These are phyloP conservation scores for Alca torda DNA, from an alignment of 2,797 vertebrate genomes.

Conservation along the genomic window DNA sequence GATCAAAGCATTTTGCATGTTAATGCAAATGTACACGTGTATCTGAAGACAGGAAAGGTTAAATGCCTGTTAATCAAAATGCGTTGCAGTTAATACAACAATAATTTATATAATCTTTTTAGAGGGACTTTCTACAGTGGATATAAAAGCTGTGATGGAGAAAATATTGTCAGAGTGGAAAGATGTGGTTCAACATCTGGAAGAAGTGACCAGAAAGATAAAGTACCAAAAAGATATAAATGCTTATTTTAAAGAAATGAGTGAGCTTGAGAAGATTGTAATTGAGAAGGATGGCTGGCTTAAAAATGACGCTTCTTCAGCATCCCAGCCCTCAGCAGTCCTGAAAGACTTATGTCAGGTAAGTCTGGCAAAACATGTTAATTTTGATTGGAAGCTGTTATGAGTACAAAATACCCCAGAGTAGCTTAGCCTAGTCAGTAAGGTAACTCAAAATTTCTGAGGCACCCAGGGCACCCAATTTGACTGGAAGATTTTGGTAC, in stretches of 20 bases:
- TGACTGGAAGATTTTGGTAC: neutral
- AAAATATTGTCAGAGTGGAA: slow-evolving; percentile 82
- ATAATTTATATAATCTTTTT: neutral
- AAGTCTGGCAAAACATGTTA: neutral
- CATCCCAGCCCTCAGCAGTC: slow-evolving; percentile 57
- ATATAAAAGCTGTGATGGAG: slow-evolving; percentile 71
- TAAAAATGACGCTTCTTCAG: neutral
- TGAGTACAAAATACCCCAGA: neutral
- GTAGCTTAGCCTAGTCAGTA: neutral
- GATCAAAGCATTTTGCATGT: neutral
- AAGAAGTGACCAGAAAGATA: slow-evolving; percentile 78
- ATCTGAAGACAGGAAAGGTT: neutral
- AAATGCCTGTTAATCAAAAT: neutral
- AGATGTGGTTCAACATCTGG: slow-evolving; percentile 74
- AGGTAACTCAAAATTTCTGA: neutral
- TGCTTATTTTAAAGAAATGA: slow-evolving; percentile 78
- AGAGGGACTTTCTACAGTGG: slow-evolving; percentile 76
- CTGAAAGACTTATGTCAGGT: slow-evolving; percentile 84
- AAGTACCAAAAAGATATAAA: slow-evolving; percentile 80
- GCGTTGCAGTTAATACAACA: neutral
- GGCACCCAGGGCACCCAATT: neutral
- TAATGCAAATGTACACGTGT: neutral
- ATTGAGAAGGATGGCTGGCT: slow-evolving; percentile 84
- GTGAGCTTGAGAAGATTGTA: slow-evolving; percentile 77
- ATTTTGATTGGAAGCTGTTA: neutral